These are phyloP conservation scores for Ooceraea biroi DNA, from an alignment of 1,140 invertebrate genomes.

Conservation along the genomic window DNA sequence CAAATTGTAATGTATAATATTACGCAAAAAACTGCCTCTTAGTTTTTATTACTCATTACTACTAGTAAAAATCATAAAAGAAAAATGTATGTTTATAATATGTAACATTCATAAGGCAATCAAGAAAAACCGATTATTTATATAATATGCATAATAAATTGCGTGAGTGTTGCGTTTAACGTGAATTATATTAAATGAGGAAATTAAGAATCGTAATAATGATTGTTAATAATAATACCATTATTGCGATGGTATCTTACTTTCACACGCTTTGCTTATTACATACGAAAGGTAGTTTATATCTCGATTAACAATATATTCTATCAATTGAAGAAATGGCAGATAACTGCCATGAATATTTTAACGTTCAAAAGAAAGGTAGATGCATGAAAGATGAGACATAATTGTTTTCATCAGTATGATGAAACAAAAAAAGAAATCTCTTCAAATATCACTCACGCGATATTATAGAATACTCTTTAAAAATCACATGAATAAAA, in stretches of 20 bases:
- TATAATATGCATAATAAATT: constrained; percentile 2
- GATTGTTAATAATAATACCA: too few species aligned
- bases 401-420: neutral
- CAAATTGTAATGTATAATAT: neutral
- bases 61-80: neutral
- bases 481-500: constrained; percentile 8
- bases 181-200: too few species aligned
- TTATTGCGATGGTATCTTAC: too few species aligned
- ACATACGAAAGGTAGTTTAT: neutral
- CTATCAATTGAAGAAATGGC: neutral
- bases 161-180: neutral
- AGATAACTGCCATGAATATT: neutral
- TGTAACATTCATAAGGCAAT: neutral
- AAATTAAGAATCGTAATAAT: too few species aligned
- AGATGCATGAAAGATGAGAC: neutral
- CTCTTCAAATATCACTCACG: neutral
- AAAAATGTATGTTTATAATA: constrained; percentile 6
- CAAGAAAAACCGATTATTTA: neutral
- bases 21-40: neutral
- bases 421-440: neutral
- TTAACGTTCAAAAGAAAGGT: neutral
- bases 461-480: neutral
- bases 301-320: constrained; percentile 4
- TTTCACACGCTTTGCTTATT: too few species aligned
- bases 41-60: neutral